phyloP scores from a whole-genome alignment of 1,140 invertebrate species.

The Caerostris darwini region DNA sequence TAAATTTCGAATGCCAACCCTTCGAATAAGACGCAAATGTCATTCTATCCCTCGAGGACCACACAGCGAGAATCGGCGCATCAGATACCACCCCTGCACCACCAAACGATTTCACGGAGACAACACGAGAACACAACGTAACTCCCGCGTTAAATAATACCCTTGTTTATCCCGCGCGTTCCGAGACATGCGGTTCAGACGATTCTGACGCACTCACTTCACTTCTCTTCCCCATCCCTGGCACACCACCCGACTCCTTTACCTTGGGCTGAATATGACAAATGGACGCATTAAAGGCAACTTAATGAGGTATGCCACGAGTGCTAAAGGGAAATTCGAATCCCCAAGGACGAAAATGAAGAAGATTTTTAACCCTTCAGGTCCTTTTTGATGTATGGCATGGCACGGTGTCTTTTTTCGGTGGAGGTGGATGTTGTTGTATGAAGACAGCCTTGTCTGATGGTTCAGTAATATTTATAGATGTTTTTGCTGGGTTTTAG shows the following conservation, averaged over 20 bases:
- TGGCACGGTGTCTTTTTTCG: background rate
- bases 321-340: background rate
- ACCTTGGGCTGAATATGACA: conserved; percentile 45
- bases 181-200: conserved; percentile 58
- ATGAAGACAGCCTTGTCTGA: background rate
- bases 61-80: background rate
- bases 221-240: background rate
- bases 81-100: background rate
- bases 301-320: conserved; percentile 42
- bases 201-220: background rate
- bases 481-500: too few species aligned
- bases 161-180: conserved; percentile 64
- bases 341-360: background rate
- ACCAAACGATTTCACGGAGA: too few species aligned
- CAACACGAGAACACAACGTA: background rate
- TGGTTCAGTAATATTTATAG: too few species aligned
- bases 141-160: conserved; percentile 61
- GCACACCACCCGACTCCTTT: background rate
- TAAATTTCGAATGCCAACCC: too few species aligned
- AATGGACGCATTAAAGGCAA: conserved; percentile 37
- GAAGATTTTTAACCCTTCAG: background rate
- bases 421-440: background rate
- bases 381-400: background rate
- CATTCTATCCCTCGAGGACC: background rate
- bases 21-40: too few species aligned